phyloP scores from a whole-genome alignment of 2,113 vertebrate genomes.

The Saguinus midas region DNA sequence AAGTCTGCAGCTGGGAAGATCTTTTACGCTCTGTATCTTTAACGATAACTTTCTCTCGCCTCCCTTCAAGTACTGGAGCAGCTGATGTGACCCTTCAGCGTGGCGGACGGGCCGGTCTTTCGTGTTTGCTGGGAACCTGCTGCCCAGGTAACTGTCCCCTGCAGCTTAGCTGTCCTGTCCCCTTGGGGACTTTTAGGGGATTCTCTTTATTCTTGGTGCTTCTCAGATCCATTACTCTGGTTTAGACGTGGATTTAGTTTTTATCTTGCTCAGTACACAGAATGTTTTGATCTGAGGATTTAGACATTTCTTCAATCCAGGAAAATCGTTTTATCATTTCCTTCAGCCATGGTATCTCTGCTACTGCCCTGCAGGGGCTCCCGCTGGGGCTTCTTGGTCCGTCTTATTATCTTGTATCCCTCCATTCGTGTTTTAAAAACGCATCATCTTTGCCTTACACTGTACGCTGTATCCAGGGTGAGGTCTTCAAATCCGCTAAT shows the following conservation, averaged over 20 bases:
- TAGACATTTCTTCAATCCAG: neutral
- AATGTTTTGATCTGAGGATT: constrained; percentile 1
- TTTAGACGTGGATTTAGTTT: neutral
- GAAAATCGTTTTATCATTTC: neutral
- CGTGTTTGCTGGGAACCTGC: neutral
- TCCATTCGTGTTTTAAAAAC: neutral
- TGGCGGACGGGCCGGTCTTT: too few species aligned
- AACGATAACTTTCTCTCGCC: neutral
- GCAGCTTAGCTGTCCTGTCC: neutral
- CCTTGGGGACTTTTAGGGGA: neutral
- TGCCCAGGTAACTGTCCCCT: neutral
- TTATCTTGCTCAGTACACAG: neutral
- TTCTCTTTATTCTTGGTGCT: neutral
- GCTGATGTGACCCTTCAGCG: neutral
- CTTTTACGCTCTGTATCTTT: neutral
- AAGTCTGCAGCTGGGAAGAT: neutral
- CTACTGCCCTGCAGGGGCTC: neutral
- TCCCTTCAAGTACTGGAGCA: neutral
- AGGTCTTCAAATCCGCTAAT: neutral
- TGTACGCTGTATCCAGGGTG: neutral
- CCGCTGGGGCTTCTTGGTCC: neutral
- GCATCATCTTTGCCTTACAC: neutral
- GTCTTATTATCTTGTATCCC: neutral
- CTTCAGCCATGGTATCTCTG: neutral
- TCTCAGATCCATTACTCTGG: neutral